Conservation (phyloP, 30 jellyfish, hydroid and myxozoan species). For the Sanderia malayensis region DNA sequence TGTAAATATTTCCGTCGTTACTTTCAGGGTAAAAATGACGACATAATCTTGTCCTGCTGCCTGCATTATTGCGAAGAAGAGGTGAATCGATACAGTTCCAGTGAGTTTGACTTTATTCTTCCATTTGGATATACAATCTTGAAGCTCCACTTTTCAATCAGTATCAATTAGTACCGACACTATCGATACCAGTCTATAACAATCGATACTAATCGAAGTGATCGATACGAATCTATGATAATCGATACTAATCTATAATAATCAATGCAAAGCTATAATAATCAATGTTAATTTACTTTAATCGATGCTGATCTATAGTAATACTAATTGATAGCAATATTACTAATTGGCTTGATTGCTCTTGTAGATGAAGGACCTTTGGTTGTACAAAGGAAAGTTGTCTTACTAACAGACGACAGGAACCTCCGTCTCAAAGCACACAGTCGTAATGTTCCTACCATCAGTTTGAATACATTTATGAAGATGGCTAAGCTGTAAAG, state of each 20-base stretch:
- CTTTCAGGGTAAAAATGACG: slow-evolving; percentile 96
- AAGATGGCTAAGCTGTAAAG: slow-evolving; percentile 70
- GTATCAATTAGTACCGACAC: too few relatives aligned
- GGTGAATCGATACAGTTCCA: slow-evolving; percentile 27
- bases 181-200: too few relatives aligned
- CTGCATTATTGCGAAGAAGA: slow-evolving; percentile 86
- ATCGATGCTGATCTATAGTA: too few relatives aligned
- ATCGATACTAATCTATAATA: too few relatives aligned
- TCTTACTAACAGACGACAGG: slow-evolving; percentile 89
- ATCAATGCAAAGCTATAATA: too few relatives aligned
- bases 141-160: too few relatives aligned
- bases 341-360: too few relatives aligned
- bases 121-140: too few relatives aligned
- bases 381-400: slow-evolving; percentile 73
- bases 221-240: too few relatives aligned
- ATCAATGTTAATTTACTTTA: too few relatives aligned
- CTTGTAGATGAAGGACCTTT: slow-evolving; percentile 72
- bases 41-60: slow-evolving; percentile 89
- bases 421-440: slow-evolving; percentile 95
- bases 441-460: slow-evolving; percentile 90
- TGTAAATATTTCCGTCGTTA: background rate
- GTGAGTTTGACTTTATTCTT: slow-evolving; percentile 13
- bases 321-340: too few relatives aligned
- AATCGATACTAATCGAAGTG: too few relatives aligned
- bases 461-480: slow-evolving; percentile 63